Conservation (phyloP, 2,797 vertebrate genomes). For the Bucorvus abyssinicus region DNA sequence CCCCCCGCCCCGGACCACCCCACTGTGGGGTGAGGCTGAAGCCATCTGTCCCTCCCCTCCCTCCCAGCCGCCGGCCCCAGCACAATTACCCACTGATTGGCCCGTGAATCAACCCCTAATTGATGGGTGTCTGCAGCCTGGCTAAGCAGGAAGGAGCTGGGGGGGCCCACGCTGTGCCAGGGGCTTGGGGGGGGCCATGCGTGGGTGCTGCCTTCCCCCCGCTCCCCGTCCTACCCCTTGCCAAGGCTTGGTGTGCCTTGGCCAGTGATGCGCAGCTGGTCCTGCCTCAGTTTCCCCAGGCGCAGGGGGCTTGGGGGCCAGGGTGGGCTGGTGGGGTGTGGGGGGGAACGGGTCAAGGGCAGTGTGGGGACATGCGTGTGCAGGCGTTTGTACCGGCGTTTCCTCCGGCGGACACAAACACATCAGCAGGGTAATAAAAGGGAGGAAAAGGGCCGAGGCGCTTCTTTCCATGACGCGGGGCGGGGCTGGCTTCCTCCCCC, state of each 20-base stretch:
- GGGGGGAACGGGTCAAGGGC: not conserved
- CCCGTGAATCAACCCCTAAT: constrained; percentile 17
- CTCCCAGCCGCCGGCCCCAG: not conserved
- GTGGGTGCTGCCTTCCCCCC: not conserved
- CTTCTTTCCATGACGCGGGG: constrained; percentile 21
- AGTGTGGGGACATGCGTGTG: not conserved
- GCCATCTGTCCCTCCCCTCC: not conserved
- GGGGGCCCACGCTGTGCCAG: fast-evolving
- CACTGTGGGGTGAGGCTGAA: not conserved
- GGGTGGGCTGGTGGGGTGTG: too few relatives aligned
- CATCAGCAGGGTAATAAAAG: constrained; percentile 36
- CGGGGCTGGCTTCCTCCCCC: not conserved
- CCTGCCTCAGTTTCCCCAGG: not conserved
- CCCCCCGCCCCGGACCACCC: not conserved
- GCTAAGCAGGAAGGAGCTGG: not conserved
- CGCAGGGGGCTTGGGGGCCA: not conserved
- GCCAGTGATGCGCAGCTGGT: not conserved
- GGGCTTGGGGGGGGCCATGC: not conserved
- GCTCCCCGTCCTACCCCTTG: not conserved
- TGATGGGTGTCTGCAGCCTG: constrained; percentile 3
- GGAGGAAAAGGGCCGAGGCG: constrained; percentile 34
- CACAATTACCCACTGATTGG: not conserved
- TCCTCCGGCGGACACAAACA: constrained; percentile 35
- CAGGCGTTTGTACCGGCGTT: not conserved
- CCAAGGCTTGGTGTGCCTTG: not conserved